A percentile compares a stretch with the other conserved stretches of the same genome.
phyloP scores from a whole-genome alignment of 2,888 invertebrate genomes.

The Drosophila greeni region DNA sequence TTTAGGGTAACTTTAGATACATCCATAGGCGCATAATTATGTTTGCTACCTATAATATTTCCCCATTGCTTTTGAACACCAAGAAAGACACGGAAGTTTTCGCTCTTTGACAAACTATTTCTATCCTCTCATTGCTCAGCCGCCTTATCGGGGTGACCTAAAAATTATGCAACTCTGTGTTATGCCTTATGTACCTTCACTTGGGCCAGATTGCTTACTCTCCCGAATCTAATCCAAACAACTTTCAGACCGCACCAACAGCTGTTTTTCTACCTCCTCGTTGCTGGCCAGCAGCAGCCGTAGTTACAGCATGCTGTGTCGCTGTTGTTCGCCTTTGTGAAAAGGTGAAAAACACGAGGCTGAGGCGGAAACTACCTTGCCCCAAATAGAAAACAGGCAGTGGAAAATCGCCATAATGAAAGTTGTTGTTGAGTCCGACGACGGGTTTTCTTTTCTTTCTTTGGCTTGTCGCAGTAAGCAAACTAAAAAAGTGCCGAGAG shows the following conservation, averaged over 20 bases:
- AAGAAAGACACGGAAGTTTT: constrained; percentile 17
- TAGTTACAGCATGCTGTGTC: constrained; percentile 13
- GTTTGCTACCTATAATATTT: neutral
- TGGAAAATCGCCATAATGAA: constrained; percentile 52
- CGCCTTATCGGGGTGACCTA: constrained; percentile 31
- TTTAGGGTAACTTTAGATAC: neutral
- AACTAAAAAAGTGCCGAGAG: constrained; percentile 17
- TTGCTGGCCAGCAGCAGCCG: neutral
- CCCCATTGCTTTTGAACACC: neutral
- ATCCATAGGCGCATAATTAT: neutral
- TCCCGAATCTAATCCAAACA: constrained; percentile 24
- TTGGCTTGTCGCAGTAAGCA: constrained; percentile 23
- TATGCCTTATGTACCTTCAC: constrained; percentile 17
- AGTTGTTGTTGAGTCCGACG: constrained; percentile 36
- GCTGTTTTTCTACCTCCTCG: constrained; percentile 33
- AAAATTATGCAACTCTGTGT: constrained; percentile 40
- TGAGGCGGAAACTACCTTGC: constrained; percentile 74
- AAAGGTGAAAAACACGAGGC: constrained; percentile 51
- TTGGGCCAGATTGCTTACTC: constrained; percentile 13
- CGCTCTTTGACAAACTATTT: constrained; percentile 4
- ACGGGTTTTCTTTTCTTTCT: constrained; percentile 44
- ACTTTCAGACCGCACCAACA: constrained; percentile 27
- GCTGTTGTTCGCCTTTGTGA: constrained; percentile 34
- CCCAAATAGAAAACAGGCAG: constrained; percentile 54
- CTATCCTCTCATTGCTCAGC: neutral